Evolutionary conservation across 2,113 vertebrate species (phyloP), one percentile per base, ranked within the genome.

Genomic region (Lathamus discolor): DNA sequence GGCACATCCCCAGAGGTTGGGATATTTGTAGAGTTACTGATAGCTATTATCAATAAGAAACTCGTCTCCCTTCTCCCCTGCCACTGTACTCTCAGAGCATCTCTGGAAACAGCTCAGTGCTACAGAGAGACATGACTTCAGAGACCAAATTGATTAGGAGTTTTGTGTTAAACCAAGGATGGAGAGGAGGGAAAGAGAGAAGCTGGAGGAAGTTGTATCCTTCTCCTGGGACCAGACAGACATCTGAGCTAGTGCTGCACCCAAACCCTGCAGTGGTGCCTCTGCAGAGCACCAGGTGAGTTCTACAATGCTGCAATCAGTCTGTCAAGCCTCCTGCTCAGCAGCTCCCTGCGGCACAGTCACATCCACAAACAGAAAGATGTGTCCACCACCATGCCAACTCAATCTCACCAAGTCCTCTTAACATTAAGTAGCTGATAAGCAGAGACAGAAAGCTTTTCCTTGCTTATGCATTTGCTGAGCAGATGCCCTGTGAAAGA

Each of bases 61-160:
- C 23, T 61, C 55, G 4, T 17, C 57, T 94, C 94, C 72, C 44
- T 84, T 88, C 87, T 91, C 88, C 46, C 73, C 81, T 10, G 6
- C 57, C 74, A 8, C 41, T 39, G 33, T 51, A 48, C 27, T 78
- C 88, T 91, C 67, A 68, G 68, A 92, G 25, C 52, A 61, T 27
- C 73, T 55, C 66, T 96, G 73, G 87, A 96, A 96, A 82, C n/a
- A 75, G 43, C 43, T 94, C 76, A 39, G 72, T 78, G 93, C 96
- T 88, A 95, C 95, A 92, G 88, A 92, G 82, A 87, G 73, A 80
- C 77, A 86, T 37, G 72, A 76, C 74, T 94, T 96, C 2, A 1
- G 89, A 93, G 48, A 90, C 43, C 41, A 92, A 90, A 92, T 17
- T 90, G 81, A 88, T 86, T 64, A 49, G 89, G 85, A 86, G 70